These are phyloP conservation scores for Carapus acus DNA, from an alignment of 2,797 vertebrate genomes.

Conservation along the genomic window DNA sequence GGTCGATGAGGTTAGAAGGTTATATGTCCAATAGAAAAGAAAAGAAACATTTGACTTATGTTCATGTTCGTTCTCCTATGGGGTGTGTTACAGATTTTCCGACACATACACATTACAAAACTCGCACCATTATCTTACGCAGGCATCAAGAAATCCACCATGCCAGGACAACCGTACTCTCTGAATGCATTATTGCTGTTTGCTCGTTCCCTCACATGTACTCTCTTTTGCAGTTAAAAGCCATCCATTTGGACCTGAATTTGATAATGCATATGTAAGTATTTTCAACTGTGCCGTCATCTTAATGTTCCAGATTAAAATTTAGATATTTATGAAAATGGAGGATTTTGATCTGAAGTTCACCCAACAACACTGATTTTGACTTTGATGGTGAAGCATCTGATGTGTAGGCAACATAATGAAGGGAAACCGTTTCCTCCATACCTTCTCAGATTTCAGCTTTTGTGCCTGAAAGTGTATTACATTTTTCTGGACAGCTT, in stretches of 20 bases:
- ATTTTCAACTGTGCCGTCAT: no score
- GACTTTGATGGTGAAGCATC: no score
- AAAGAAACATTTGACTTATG: not conserved
- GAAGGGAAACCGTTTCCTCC: no score
- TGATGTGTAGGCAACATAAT: no score
- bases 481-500: no score
- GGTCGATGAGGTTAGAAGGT: not conserved
- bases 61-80: slow-evolving; percentile 41
- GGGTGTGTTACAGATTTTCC: slow-evolving; percentile 6
- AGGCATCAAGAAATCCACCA: not conserved
- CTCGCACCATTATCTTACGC: not conserved
- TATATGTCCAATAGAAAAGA: no score
- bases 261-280: slow-evolving; percentile 81
- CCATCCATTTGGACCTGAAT: slow-evolving; percentile 74
- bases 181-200: not conserved
- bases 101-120: slow-evolving; percentile 18
- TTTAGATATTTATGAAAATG: no score
- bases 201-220: slow-evolving; percentile 9
- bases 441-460: no score
- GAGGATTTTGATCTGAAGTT: no score
- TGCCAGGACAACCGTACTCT: not conserved
- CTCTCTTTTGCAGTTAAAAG: slow-evolving; percentile 73
- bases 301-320: no score
- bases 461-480: no score
- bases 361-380: no score